A percentile compares a stretch with the other conserved stretches of the same genome.
Conservation (phyloP, 2,797 vertebrate genomes). For the Euphonia xanthogaster region DNA sequence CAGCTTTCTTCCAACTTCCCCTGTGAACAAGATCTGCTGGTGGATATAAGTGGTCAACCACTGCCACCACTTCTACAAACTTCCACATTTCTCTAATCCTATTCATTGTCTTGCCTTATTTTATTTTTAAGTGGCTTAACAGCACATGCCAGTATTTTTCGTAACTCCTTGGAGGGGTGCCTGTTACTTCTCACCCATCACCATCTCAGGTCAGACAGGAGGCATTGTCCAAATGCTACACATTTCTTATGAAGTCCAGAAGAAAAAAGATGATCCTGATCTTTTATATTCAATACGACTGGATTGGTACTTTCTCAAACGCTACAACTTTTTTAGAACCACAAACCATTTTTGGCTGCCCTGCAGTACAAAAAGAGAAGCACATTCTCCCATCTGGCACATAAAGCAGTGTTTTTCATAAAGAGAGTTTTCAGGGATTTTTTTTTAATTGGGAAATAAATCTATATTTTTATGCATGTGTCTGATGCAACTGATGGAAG, state of each 20-base stretch:
- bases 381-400: not conserved
- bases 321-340: not conserved
- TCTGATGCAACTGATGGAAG: not conserved
- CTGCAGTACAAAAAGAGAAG: not conserved
- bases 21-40: not conserved
- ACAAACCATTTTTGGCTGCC: not conserved
- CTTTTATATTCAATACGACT: not conserved
- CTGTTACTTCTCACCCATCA: not conserved
- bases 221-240: not conserved
- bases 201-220: not conserved
- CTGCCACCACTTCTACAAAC: not conserved
- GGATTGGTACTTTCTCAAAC: not conserved
- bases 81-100: slow-evolving; percentile 10
- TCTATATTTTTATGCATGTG: not conserved
- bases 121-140: not conserved
- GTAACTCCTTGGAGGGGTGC: not conserved
- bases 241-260: not conserved
- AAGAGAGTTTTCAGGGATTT: not conserved
- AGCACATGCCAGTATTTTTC: not conserved
- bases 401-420: not conserved
- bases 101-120: not conserved
- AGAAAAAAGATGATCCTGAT: not conserved
- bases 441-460: not conserved
- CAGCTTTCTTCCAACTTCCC: slow-evolving; percentile 45
- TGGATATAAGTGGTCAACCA: not conserved